Conservation (phyloP, 2,888 invertebrate species). For the Leucophora obtusa region DNA sequence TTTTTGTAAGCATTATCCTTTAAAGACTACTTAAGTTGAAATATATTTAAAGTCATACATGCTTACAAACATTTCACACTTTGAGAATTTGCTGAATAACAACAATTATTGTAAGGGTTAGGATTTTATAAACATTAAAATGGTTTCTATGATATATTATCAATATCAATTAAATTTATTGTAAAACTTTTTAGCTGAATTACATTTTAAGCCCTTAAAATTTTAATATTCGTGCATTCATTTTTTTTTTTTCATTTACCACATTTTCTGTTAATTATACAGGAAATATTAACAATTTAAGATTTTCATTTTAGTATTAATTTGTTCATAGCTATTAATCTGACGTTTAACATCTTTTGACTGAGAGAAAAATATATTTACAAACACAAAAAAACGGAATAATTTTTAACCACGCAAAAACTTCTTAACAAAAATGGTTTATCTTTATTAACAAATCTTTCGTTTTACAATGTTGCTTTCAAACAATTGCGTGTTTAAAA, state of each 20-base stretch:
- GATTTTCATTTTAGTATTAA: slow-evolving; percentile 24
- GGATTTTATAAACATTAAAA: neutral
- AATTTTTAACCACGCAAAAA: slow-evolving; percentile 46
- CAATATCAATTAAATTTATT: neutral
- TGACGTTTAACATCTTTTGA: slow-evolving; percentile 16
- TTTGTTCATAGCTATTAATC: neutral
- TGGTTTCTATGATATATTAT: neutral
- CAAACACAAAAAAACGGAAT: slow-evolving; percentile 42
- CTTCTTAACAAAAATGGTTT: slow-evolving; percentile 1
- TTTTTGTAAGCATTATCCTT: neutral
- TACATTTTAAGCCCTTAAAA: neutral
- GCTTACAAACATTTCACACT: neutral
- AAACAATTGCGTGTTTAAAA: slow-evolving; percentile 53
- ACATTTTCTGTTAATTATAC: slow-evolving; percentile 38
- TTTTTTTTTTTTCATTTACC: neutral
- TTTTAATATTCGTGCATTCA: too few species aligned
- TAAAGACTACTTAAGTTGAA: neutral
- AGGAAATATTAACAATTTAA: slow-evolving; percentile 40
- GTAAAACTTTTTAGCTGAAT: slow-evolving; percentile 4
- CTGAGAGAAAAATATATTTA: neutral
- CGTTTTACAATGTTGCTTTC: neutral
- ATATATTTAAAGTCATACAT: neutral
- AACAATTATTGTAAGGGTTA: neutral
- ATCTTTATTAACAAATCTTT: slow-evolving; percentile 15
- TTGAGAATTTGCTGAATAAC: slow-evolving; percentile 2